Percentiles rank a stretch among this genome's conserved stretches.
These are phyloP conservation scores for Tribolium freemani DNA, from an alignment of 2,888 invertebrate genomes.

Conservation along the genomic window DNA sequence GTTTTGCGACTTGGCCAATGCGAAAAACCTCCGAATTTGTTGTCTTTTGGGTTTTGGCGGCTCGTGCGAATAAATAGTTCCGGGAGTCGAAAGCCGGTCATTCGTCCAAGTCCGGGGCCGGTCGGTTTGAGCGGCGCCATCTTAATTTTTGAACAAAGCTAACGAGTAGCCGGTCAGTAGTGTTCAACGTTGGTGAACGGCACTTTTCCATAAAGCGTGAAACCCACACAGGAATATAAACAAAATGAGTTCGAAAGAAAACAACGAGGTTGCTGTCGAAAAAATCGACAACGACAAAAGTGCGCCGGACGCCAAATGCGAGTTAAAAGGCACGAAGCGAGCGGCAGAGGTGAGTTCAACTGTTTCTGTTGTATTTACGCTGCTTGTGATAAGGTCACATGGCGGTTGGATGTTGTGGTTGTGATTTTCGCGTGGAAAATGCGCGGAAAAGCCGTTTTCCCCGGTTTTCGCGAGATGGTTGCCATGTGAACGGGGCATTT, in stretches of 20 bases:
- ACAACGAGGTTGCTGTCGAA: constrained; percentile 89
- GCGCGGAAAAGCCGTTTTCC: constrained; percentile 26
- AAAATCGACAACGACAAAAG: constrained; percentile 85
- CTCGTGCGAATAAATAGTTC: constrained; percentile 50
- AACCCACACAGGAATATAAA: constrained; percentile 60
- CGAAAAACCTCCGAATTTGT: constrained; percentile 43
- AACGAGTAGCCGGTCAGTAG: constrained; percentile 78
- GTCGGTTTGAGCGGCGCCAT: constrained; percentile 81
- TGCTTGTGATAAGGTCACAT: constrained; percentile 36
- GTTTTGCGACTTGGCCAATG: neutral
- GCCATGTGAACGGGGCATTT: constrained; percentile 57
- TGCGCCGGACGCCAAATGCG: constrained; percentile 81
- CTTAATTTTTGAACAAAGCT: constrained; percentile 87
- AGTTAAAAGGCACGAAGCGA: constrained; percentile 89
- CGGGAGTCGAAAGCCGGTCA: constrained; percentile 59
- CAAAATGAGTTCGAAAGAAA: constrained; percentile 87
- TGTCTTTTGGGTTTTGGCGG: constrained; percentile 41
- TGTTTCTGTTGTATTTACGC: constrained; percentile 26
- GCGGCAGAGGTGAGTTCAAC: constrained; percentile 85
- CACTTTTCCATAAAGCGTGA: constrained; percentile 62
- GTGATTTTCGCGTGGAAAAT: neutral
- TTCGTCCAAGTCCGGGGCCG: constrained; percentile 67
- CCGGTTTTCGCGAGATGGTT: constrained; percentile 51
- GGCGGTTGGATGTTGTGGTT: constrained; percentile 10
- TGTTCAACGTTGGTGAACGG: constrained; percentile 75